Conservation (phyloP, 2,888 invertebrate genomes). For the Branchipolynoe longqiensis region DNA sequence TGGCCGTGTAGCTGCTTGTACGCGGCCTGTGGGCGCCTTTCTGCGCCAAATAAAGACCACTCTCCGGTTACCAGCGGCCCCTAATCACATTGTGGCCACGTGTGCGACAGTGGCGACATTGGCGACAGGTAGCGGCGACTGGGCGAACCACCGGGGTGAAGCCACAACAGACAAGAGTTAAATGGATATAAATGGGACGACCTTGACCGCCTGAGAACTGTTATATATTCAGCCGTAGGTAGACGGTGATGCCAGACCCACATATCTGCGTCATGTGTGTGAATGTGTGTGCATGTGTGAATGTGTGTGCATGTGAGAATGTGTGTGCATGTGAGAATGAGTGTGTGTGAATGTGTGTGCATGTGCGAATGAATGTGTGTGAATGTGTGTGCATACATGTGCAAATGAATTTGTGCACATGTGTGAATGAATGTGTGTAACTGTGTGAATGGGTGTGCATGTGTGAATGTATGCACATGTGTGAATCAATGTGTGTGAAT, state of each 20-base stretch:
- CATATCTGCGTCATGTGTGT: too few species aligned
- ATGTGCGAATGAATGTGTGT: background rate
- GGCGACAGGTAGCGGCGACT: background rate
- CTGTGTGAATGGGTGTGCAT: background rate
- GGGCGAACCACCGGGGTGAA: slow-evolving; percentile 23
- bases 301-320: background rate
- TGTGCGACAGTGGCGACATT: background rate
- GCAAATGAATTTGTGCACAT: background rate
- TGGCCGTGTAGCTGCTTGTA: too few species aligned
- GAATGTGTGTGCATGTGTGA: background rate
- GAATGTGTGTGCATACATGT: background rate
- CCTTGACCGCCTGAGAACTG: background rate
- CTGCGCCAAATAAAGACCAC: slow-evolving; percentile 37
- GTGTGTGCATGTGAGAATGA: background rate
- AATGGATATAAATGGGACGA: background rate
- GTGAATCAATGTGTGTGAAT: too few species aligned
- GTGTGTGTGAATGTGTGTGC: background rate
- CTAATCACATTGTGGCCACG: slow-evolving; percentile 47
- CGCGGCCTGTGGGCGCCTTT: slow-evolving; percentile 4
- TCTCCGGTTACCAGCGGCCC: slow-evolving; percentile 28
- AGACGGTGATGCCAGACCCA: too few species aligned
- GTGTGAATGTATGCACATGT: too few species aligned
- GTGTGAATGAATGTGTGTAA: background rate
- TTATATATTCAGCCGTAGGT: too few species aligned
- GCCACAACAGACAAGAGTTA: background rate